Percentiles rank a stretch among this genome's conserved stretches.
phyloP scores from a whole-genome alignment of 1,140 invertebrate species.

The Zaprionus inermis region DNA sequence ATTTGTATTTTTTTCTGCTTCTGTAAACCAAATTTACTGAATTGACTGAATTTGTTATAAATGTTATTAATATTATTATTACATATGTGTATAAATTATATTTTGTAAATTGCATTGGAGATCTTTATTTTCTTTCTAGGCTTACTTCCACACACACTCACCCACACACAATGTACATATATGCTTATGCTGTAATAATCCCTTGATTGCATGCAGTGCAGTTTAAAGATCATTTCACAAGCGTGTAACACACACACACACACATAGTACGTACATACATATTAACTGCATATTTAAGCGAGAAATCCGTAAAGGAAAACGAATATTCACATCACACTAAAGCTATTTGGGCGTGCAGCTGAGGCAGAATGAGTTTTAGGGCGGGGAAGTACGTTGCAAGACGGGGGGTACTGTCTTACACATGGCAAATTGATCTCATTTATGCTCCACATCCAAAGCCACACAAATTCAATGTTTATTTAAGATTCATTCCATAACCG shows the following conservation, averaged over 20 bases:
- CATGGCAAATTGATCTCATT: slow-evolving; percentile 53
- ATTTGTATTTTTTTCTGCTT: slow-evolving; percentile 69
- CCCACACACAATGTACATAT: slow-evolving; percentile 20
- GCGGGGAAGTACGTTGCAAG: background rate
- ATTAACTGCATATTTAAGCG: background rate
- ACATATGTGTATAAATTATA: slow-evolving; percentile 73
- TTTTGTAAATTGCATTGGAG: slow-evolving; percentile 74
- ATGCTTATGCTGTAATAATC: slow-evolving; percentile 8
- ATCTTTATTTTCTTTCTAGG: slow-evolving; percentile 48
- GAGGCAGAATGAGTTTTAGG: background rate
- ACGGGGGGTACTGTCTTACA: slow-evolving; percentile 14
- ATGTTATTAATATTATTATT: slow-evolving; percentile 75
- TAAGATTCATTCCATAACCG: slow-evolving; percentile 43
- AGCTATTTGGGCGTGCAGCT: slow-evolving; percentile 41
- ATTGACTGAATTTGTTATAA: slow-evolving; percentile 81
- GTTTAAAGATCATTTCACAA: slow-evolving; percentile 17
- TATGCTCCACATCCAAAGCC: slow-evolving; percentile 45
- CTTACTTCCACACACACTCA: slow-evolving; percentile 40
- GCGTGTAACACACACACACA: slow-evolving; percentile 1
- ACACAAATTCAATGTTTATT: slow-evolving; percentile 44
- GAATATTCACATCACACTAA: slow-evolving; percentile 29
- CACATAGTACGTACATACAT: background rate
- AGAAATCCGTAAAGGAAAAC: background rate
- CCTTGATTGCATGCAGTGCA: slow-evolving; percentile 28
- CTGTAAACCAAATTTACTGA: slow-evolving; percentile 80